A percentile compares a stretch with the other conserved stretches of the same genome.
Conservation (phyloP, 2,797 vertebrate genomes). For the Epinephelus malabaricus region DNA sequence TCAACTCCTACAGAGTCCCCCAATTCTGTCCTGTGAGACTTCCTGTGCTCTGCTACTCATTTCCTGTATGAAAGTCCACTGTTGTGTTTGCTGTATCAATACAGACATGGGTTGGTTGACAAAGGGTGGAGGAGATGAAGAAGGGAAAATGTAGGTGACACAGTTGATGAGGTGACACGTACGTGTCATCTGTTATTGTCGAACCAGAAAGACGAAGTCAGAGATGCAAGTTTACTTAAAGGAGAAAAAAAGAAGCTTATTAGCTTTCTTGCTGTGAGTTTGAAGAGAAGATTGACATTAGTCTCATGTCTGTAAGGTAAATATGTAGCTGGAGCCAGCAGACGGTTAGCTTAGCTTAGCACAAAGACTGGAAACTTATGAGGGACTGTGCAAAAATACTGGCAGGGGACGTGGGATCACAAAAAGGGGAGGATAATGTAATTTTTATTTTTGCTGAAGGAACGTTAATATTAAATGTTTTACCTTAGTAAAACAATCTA, state of each 20-base stretch:
- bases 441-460: no score
- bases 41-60: conserved; percentile 43
- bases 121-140: background rate
- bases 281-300: background rate
- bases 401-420: no score
- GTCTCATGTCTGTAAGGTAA: background rate
- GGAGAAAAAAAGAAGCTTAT: background rate
- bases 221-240: background rate
- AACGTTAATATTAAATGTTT: no score
- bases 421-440: no score
- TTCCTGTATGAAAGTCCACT: conserved; percentile 45
- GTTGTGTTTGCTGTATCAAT: conserved; percentile 2
- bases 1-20: conserved; percentile 1
- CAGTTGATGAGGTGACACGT: background rate
- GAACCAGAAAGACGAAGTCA: background rate
- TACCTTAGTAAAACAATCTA: no score
- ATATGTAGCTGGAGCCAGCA: background rate
- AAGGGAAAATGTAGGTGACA: background rate
- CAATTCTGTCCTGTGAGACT: conserved; percentile 38
- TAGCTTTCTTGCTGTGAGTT: background rate
- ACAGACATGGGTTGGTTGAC: conserved; percentile 1
- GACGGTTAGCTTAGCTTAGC: no score
- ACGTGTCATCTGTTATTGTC: background rate
- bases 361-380: no score
- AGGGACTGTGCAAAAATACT: no score